phyloP scores from a whole-genome alignment of 2,797 vertebrate genomes.

The Orientallactaga sibirica region DNA sequence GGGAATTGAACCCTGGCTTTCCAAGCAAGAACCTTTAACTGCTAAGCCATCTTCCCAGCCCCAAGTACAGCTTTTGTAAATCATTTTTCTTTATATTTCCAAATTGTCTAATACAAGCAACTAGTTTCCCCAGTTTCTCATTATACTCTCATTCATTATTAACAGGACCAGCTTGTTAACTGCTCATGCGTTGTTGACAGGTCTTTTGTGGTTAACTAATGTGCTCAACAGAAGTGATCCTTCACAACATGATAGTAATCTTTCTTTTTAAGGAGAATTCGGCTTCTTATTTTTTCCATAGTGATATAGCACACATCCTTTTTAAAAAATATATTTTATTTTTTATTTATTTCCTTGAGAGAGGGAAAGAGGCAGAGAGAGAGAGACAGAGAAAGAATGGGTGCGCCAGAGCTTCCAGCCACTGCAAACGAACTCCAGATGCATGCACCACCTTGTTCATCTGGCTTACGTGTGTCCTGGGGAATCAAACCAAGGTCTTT shows the following conservation, averaged over 20 bases:
- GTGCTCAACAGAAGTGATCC: not conserved
- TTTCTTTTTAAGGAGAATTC: not conserved
- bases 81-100: slow-evolving; percentile 45
- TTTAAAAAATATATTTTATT: too few species aligned
- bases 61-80: not conserved
- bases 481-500: too few species aligned
- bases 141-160: not conserved
- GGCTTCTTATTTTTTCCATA: not conserved
- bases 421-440: too few species aligned
- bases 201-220: not conserved
- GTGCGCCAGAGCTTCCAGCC: too few species aligned
- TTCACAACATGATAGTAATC: not conserved
- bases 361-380: too few species aligned
- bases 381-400: too few species aligned
- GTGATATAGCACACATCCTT: not conserved
- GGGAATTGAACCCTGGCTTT: too few species aligned
- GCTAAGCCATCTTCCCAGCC: too few species aligned
- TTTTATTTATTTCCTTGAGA: too few species aligned
- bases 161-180: not conserved
- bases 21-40: not conserved
- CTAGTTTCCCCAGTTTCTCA: not conserved
- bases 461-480: too few species aligned
- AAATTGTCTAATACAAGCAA: not conserved
- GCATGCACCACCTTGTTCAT: too few species aligned
- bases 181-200: not conserved